Evolutionary conservation across 92 coral and sea anemone genomes (phyloP).

Genomic region (Actinernus sp.): DNA sequence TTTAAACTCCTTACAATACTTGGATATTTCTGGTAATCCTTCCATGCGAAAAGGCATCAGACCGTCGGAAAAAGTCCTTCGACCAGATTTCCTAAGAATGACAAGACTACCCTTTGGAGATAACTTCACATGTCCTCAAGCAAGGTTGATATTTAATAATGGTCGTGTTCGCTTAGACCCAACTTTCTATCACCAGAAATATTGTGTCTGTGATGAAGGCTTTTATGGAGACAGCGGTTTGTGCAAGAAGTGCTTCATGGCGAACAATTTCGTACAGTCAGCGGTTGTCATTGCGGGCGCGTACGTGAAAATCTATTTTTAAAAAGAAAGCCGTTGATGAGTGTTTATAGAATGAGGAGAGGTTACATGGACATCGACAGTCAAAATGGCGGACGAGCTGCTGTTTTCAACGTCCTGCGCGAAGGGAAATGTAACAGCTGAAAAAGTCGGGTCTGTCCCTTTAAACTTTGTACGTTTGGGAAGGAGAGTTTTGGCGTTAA

Average conservation of each 20-base stretch:
- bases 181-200: conserved; percentile 36
- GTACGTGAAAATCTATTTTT: no score
- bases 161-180: conserved; percentile 63
- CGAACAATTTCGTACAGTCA: no score
- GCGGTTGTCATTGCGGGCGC: no score
- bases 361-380: no score
- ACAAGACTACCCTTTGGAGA: background rate
- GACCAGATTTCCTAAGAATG: conserved; percentile 25
- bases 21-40: conserved; percentile 75
- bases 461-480: no score
- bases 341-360: no score
- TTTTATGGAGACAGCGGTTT: conserved; percentile 55
- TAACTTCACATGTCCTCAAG: conserved; percentile 57
- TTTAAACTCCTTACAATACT: conserved; percentile 32
- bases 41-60: conserved; percentile 21
- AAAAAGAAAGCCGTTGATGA: no score
- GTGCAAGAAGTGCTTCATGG: conserved; percentile 56
- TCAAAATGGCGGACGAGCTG: no score
- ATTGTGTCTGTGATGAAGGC: conserved; percentile 61
- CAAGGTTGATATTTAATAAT: conserved; percentile 41
- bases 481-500: no score
- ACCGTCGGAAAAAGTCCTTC: background rate
- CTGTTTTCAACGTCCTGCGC: no score
- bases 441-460: no score
- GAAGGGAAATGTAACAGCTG: no score